These are phyloP conservation scores for Ochropleura plecta DNA, from an alignment of 2,888 invertebrate genomes.

Conservation along the genomic window DNA sequence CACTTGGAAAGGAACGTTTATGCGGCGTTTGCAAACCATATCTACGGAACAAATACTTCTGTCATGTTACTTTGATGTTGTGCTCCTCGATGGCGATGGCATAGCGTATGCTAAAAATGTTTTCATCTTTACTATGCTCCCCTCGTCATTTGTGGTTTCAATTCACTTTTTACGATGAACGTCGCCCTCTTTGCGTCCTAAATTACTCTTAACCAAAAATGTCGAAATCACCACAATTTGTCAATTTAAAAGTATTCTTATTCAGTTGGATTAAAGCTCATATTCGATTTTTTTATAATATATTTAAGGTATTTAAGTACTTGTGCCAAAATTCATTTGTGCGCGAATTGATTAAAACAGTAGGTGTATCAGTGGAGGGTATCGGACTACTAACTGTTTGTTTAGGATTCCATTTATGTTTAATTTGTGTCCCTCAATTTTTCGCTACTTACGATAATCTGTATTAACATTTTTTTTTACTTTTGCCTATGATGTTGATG, in stretches of 20 bases:
- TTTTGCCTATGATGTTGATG: not conserved
- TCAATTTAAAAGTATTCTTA: constrained; percentile 53
- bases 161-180: constrained; percentile 87
- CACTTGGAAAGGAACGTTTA: not conserved
- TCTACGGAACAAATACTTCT: not conserved
- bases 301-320: constrained; percentile 39
- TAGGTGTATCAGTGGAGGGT: constrained; percentile 56
- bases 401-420: constrained; percentile 49
- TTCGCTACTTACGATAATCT: not conserved
- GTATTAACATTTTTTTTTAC: too few species aligned
- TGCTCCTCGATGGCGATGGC: not conserved
- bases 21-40: not conserved
- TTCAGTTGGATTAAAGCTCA: constrained; percentile 45
- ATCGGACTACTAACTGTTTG: constrained; percentile 57
- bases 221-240: constrained; percentile 72
- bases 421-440: constrained; percentile 19
- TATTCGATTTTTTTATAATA: constrained; percentile 44
- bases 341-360: constrained; percentile 61
- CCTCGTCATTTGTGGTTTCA: constrained; percentile 90
- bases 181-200: constrained; percentile 83
- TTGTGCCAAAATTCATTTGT: constrained; percentile 61
- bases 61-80: not conserved
- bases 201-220: constrained; percentile 79
- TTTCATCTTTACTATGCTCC: constrained; percentile 70
- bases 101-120: constrained; percentile 51